phyloP scores from a whole-genome alignment of 2,888 invertebrate species.

The Nineta flava region DNA sequence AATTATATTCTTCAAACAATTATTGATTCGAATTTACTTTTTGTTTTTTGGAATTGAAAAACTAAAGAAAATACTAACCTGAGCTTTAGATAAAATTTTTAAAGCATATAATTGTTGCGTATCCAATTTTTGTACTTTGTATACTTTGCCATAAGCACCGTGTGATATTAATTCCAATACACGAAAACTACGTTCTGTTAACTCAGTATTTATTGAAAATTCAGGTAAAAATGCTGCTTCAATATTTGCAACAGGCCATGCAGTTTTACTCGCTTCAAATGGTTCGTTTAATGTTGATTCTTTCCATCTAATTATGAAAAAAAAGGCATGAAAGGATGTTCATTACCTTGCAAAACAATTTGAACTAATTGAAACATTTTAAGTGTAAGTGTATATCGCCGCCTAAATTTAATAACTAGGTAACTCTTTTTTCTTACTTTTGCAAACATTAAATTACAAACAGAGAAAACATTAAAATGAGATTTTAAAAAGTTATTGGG shows the following conservation, averaged over 20 bases:
- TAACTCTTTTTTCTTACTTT: no score
- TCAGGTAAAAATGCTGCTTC: slow-evolving; percentile 80
- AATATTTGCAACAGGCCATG: slow-evolving; percentile 67
- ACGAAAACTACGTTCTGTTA: slow-evolving; percentile 43
- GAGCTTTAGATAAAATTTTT: slow-evolving; percentile 69
- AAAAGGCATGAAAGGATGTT: no score
- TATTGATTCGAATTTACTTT: no score
- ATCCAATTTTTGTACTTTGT: slow-evolving; percentile 54
- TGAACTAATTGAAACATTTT: no score
- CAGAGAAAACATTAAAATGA: no score
- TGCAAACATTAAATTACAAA: no score
- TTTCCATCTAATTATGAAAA: slow-evolving; percentile 48
- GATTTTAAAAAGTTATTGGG: no score
- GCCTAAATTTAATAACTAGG: no score
- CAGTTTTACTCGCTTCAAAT: slow-evolving; percentile 44
- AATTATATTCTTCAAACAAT: no score
- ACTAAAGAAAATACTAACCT: slow-evolving; percentile 31
- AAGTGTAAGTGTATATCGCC: no score
- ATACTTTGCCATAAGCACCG: slow-evolving; percentile 84
- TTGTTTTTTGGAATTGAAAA: no score
- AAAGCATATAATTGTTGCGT: slow-evolving; percentile 59
- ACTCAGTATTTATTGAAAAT: slow-evolving; percentile 54
- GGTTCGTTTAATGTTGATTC: slow-evolving; percentile 44
- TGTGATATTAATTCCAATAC: slow-evolving; percentile 62
- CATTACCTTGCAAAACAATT: no score